Evolutionary conservation across 2,113 vertebrate genomes (phyloP).

Genomic region (Tapirus terrestris): DNA sequence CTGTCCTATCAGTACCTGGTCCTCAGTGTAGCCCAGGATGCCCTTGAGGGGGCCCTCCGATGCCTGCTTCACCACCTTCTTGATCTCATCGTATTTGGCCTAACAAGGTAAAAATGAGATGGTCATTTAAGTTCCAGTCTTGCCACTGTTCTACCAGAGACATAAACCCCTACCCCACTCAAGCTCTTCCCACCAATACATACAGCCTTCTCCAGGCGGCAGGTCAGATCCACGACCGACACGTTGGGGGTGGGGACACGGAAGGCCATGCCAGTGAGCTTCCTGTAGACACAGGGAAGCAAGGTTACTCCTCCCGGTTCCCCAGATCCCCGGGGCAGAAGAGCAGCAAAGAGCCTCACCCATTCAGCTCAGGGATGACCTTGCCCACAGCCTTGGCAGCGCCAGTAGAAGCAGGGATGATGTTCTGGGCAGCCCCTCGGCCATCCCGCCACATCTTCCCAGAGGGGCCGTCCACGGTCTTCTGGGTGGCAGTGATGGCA

Average conservation of each 20-base stretch:
- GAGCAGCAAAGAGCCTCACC: slow-evolving; percentile 85
- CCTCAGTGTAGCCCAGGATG: slow-evolving; percentile 95
- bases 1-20: slow-evolving; percentile 87
- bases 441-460: slow-evolving; percentile 97
- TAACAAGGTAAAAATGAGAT: slow-evolving; percentile 54
- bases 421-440: slow-evolving; percentile 96
- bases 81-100: slow-evolving; percentile 98
- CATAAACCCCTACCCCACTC: too few species aligned
- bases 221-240: slow-evolving; percentile 97
- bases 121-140: not conserved
- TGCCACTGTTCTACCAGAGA: rapidly evolving
- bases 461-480: slow-evolving; percentile 97
- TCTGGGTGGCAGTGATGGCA: slow-evolving; percentile 97
- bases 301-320: not conserved
- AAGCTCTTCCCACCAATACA: slow-evolving; percentile 65
- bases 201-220: slow-evolving; percentile 96
- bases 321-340: not conserved
- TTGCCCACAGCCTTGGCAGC: slow-evolving; percentile 98
- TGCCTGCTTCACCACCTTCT: slow-evolving; percentile 95
- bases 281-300: slow-evolving; percentile 83
- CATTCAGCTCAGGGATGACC: slow-evolving; percentile 97
- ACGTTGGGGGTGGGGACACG: slow-evolving; percentile 97
- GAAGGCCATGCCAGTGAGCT: slow-evolving; percentile 99
- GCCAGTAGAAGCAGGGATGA: slow-evolving; percentile 97
- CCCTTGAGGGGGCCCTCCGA: slow-evolving; percentile 96